Percentiles rank a stretch among this genome's conserved stretches.
These are phyloP conservation scores for Rhincodon typus DNA, from an alignment of 2,797 vertebrate species.

Conservation along the genomic window DNA sequence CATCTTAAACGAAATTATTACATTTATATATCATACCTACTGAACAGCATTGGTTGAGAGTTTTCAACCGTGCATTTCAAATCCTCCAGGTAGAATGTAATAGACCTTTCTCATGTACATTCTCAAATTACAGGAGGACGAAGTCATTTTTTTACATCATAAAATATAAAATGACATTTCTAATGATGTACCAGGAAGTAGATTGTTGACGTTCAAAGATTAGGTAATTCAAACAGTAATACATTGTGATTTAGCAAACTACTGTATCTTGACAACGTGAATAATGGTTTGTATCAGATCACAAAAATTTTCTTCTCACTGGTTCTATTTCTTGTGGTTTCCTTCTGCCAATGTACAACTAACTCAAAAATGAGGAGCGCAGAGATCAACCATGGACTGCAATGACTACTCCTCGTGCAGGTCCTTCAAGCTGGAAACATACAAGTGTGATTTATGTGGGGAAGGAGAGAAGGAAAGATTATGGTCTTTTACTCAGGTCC, in stretches of 20 bases:
- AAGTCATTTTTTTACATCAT: too few species aligned
- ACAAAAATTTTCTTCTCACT: background rate
- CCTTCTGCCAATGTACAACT: background rate
- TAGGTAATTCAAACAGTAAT: background rate
- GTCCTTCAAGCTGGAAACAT: background rate
- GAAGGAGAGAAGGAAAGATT: background rate
- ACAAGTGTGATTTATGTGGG: background rate
- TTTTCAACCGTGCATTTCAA: background rate
- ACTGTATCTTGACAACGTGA: background rate
- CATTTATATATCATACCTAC: background rate
- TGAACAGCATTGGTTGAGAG: background rate
- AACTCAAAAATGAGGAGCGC: background rate
- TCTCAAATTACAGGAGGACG: background rate
- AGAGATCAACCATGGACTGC: background rate
- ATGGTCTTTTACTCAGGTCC: background rate
- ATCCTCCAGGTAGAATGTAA: background rate
- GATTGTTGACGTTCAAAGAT: background rate
- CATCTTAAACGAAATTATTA: background rate
- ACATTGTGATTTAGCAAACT: background rate
- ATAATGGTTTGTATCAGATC: background rate
- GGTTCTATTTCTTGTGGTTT: background rate
- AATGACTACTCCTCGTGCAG: background rate
- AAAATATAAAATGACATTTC: background rate
- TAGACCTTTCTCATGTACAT: background rate
- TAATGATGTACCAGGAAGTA: background rate